Base-by-base conservation (phyloP, 2,888 invertebrate species). In the Ashinkailepas kermadecensis region DNA sequence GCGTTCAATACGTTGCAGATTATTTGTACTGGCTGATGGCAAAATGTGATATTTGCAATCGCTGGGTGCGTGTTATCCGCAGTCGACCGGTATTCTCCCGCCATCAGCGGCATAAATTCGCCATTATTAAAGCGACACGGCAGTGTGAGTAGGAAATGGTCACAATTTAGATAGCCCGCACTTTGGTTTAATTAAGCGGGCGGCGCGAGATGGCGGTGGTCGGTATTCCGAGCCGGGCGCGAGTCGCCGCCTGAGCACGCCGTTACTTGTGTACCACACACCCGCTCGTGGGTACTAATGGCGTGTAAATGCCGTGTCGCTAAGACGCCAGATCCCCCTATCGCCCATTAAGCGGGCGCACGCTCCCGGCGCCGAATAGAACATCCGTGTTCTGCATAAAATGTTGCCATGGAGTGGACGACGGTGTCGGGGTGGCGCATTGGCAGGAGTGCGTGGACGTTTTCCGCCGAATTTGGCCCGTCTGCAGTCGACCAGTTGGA, bases 321-420 rank as follows among this genome's bases (percentile, higher is more conserved):
- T 74, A 74, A 74, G 74, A 25, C 74, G 25, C 74, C 74, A 54
- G 74, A 74, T 74, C 74, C 74, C 39, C 54, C 74, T 65, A 74
- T 54, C 74, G 74, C 12, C 25, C 74, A 25, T 74, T 74, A 54
- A 8, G 18, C 74, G 18, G 23, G 54, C 74, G 74, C 74, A 8
- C 11, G 54, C 74, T 12, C 13, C 54, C 54, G 25, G 18, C 25
- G 74, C 54, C 25, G 54, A 54, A 54, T 21, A 54, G 15, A 13
- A 21, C 74, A 21, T 13, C 54, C 54, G 74, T 13, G 74, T 21
- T 74, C 74, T 74, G 74, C 74, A 74, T 74, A 74, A 74, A 6
- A 2, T 23, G 74, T 54, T 21, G 21, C 74, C 74, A 54, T 74
- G 74, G 74, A 25, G 39, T 39, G 2, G 39, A 39, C 39, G 39